These are phyloP conservation scores for Araneus ventricosus DNA, from an alignment of 1,140 invertebrate genomes.

Conservation along the genomic window DNA sequence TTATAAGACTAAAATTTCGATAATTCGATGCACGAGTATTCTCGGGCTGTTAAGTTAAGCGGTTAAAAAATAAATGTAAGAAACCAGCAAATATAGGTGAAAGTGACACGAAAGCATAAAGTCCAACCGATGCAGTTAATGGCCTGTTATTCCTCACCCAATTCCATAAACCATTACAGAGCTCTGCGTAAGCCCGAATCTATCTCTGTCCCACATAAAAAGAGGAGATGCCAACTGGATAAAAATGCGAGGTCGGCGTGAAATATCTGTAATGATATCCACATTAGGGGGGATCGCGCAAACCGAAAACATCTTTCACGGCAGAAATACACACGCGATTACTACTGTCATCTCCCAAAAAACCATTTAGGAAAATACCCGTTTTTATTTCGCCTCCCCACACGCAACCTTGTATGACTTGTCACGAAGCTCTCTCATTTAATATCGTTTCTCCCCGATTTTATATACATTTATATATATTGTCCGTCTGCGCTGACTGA, in stretches of 20 bases:
- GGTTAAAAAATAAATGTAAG: not conserved
- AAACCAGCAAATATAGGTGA: too few species aligned
- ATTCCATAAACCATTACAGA: constrained; percentile 3
- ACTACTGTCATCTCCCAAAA: constrained; percentile 43
- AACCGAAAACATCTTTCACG: constrained; percentile 52
- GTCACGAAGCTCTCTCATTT: constrained; percentile 39
- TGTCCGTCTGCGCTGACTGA: constrained; percentile 3
- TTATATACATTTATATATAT: constrained; percentile 61
- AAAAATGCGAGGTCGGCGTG: not conserved
- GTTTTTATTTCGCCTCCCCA: not conserved
- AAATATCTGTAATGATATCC: constrained; percentile 58
- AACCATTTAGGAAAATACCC: constrained; percentile 56
- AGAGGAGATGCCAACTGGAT: constrained; percentile 24
- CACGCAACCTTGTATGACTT: not conserved
- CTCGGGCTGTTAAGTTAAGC: too few species aligned
- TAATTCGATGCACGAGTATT: too few species aligned
- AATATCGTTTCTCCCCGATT: constrained; percentile 46
- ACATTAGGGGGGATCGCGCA: not conserved
- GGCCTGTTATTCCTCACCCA: constrained; percentile 5
- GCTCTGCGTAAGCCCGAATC: not conserved
- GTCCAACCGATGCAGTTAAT: not conserved
- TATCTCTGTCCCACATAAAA: constrained; percentile 29
- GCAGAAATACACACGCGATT: constrained; percentile 37
- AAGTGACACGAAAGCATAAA: too few species aligned
- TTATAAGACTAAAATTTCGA: too few species aligned